Conservation (phyloP, 2,797 vertebrate species). For the Galaxias olidus region DNA sequence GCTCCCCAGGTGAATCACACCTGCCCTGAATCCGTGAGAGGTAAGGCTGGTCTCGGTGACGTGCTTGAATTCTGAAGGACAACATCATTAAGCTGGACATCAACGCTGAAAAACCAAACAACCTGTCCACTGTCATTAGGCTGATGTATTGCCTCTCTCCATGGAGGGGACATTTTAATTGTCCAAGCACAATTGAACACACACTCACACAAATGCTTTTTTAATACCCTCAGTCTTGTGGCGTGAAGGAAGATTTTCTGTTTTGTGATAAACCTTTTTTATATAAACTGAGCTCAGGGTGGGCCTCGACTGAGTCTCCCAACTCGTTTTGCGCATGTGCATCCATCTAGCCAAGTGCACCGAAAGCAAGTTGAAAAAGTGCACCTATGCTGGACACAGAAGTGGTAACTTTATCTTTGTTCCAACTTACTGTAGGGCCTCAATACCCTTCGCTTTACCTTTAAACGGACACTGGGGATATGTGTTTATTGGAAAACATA, state of each 20-base stretch:
- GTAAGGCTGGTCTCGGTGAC: constrained; percentile 34
- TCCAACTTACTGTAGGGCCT: no score
- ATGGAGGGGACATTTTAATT: constrained; percentile 66
- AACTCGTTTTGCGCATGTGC: no score
- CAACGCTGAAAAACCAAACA: constrained; percentile 61
- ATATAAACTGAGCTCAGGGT: no score
- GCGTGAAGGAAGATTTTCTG: background rate
- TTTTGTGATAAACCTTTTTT: background rate
- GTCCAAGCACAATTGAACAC: constrained; percentile 26
- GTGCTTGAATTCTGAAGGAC: constrained; percentile 63
- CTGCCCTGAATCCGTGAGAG: constrained; percentile 52
- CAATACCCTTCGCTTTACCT: no score
- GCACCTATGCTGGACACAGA: no score
- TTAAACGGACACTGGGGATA: no score
- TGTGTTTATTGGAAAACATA: no score
- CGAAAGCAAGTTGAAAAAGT: no score
- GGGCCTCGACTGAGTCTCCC: no score
- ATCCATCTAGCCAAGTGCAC: no score
- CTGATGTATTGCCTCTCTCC: constrained; percentile 64
- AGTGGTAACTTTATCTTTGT: no score
- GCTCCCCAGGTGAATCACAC: constrained; percentile 28
- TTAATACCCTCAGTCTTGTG: background rate
- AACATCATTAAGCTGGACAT: constrained; percentile 73
- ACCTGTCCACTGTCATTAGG: constrained; percentile 69
- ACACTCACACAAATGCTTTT: constrained; percentile 30